phyloP scores from a whole-genome alignment of 2,797 vertebrate genomes.

The Ptychadena robeensis region DNA sequence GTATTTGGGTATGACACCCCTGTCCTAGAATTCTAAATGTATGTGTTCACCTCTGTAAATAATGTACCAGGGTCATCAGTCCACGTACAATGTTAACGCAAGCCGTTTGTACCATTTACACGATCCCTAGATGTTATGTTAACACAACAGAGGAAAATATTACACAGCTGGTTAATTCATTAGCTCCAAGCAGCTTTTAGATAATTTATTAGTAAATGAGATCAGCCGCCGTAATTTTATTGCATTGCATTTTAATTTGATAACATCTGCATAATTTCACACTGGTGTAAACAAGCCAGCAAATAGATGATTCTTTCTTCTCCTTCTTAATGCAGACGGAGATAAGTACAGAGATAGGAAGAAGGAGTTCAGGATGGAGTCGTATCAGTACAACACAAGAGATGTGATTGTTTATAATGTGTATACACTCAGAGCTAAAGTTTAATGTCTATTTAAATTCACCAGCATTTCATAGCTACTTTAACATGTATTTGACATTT shows the following conservation, averaged over 20 bases:
- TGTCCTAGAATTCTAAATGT: not conserved
- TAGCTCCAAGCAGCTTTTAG: not conserved
- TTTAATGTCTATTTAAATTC: too few species aligned
- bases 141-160: not conserved
- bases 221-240: not conserved
- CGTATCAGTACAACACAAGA: not conserved
- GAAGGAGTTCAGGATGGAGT: not conserved
- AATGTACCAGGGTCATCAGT: not conserved
- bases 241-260: slow-evolving; percentile 20
- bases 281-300: slow-evolving; percentile 12
- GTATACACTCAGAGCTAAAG: too few species aligned
- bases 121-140: not conserved
- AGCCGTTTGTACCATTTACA: too few species aligned
- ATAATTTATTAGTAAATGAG: slow-evolving; percentile 6
- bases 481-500: too few species aligned
- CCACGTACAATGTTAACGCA: too few species aligned
- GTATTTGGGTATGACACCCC: too few species aligned
- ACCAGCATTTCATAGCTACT: too few species aligned
- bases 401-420: not conserved
- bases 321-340: not conserved
- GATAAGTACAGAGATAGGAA: not conserved
- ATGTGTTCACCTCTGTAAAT: not conserved
- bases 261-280: slow-evolving; percentile 34
- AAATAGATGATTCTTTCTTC: not conserved
- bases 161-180: slow-evolving; percentile 10